These are phyloP conservation scores for Ariopsis seemanni DNA, from an alignment of 2,113 vertebrate species.

Conservation along the genomic window DNA sequence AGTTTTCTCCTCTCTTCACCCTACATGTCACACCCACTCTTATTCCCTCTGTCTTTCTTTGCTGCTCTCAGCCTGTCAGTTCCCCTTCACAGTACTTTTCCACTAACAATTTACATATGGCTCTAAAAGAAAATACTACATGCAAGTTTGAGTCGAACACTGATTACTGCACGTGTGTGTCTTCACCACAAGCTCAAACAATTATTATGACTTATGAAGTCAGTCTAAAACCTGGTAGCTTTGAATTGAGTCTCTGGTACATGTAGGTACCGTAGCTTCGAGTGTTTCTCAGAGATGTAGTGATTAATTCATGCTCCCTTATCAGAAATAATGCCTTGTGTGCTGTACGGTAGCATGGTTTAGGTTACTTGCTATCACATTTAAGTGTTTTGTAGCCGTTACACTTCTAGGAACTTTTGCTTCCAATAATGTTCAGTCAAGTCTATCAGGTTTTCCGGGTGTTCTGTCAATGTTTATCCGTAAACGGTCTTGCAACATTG, in stretches of 20 bases:
- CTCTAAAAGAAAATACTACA: neutral
- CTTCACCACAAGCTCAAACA: neutral
- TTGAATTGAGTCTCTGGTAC: neutral
- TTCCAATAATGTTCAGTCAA: neutral
- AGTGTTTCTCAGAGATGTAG: neutral
- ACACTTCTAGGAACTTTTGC: neutral
- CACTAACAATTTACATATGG: conserved; percentile 36
- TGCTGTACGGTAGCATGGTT: neutral
- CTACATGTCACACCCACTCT: conserved; percentile 22
- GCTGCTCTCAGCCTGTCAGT: conserved; percentile 17
- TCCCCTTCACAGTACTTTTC: conserved; percentile 48
- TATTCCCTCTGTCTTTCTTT: conserved; percentile 2
- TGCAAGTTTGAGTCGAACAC: neutral
- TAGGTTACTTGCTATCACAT: neutral
- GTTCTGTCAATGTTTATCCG: neutral
- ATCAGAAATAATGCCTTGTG: neutral
- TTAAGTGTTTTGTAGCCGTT: neutral
- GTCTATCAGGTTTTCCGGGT: neutral
- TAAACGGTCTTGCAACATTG: neutral
- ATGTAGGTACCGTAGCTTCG: neutral
- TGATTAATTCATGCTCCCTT: neutral
- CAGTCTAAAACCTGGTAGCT: neutral
- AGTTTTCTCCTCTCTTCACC: neutral
- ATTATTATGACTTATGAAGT: neutral
- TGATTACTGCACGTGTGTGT: neutral